Conservation (phyloP, 2,797 vertebrate species). For the Morus bassanus region DNA sequence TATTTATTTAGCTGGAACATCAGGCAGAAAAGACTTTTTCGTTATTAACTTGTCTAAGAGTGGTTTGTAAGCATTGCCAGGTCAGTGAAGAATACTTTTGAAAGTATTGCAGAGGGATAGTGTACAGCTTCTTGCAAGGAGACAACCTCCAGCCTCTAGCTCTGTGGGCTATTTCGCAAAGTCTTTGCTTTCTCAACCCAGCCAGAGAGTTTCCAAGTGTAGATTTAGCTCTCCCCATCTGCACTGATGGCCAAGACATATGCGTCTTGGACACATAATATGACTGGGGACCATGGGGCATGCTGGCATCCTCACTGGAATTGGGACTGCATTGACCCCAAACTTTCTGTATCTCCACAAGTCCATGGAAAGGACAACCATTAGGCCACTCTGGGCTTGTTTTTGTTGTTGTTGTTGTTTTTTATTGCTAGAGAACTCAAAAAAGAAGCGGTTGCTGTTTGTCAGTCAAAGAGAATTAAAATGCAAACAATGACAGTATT, state of each 20-base stretch:
- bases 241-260: accelerated
- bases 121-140: background rate
- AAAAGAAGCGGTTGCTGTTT: background rate
- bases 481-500: conserved; percentile 27
- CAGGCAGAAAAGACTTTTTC: background rate
- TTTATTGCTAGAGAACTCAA: background rate
- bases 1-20: background rate
- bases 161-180: background rate
- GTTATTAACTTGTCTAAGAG: background rate
- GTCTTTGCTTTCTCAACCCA: background rate
- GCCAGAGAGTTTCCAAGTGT: background rate
- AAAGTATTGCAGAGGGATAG: background rate
- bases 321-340: background rate
- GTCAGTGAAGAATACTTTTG: background rate
- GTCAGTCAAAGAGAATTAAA: conserved; percentile 11
- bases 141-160: background rate
- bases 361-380: background rate
- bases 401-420: background rate
- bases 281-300: background rate
- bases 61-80: background rate
- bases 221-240: background rate
- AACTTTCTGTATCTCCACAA: background rate
- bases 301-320: background rate
- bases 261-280: background rate
- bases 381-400: background rate